Conservation (phyloP, 2,797 vertebrate genomes). For the Notamacropus eugenii region DNA sequence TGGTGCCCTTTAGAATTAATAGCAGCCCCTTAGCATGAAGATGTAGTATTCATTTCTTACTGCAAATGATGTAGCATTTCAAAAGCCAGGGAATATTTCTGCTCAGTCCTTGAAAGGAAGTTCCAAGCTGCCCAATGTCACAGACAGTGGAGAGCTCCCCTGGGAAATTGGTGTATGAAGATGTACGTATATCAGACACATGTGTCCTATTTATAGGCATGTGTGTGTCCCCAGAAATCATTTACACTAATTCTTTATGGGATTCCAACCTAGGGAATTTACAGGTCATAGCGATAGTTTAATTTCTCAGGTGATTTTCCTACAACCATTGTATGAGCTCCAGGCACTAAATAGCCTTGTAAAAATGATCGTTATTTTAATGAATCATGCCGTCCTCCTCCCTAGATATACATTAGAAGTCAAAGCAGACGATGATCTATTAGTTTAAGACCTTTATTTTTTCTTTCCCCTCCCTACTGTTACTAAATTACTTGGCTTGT, state of each 20-base stretch:
- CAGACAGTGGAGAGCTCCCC: neutral
- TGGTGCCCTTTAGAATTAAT: neutral
- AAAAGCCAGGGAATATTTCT: neutral
- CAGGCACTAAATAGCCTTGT: slow-evolving; percentile 12
- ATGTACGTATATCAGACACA: neutral
- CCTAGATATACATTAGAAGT: slow-evolving; percentile 1
- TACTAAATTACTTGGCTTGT: neutral
- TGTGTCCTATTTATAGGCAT: neutral
- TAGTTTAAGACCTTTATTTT: neutral
- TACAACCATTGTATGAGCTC: neutral
- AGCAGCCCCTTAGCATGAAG: neutral
- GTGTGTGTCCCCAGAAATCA: neutral
- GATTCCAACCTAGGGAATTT: neutral
- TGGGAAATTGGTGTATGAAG: neutral
- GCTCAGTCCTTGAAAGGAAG: neutral
- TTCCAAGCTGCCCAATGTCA: neutral
- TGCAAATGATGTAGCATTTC: neutral
- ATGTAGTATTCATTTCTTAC: neutral
- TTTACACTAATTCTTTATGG: slow-evolving; percentile 13
- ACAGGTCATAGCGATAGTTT: neutral
- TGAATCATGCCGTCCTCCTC: slow-evolving; percentile 30
- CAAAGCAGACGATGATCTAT: slow-evolving; percentile 17
- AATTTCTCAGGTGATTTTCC: neutral
- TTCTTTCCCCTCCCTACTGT: slow-evolving; percentile 1
- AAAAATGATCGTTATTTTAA: slow-evolving; percentile 33